Base-by-base conservation (phyloP, 1,140 invertebrate genomes). In the Tetramorium parvispinum region DNA sequence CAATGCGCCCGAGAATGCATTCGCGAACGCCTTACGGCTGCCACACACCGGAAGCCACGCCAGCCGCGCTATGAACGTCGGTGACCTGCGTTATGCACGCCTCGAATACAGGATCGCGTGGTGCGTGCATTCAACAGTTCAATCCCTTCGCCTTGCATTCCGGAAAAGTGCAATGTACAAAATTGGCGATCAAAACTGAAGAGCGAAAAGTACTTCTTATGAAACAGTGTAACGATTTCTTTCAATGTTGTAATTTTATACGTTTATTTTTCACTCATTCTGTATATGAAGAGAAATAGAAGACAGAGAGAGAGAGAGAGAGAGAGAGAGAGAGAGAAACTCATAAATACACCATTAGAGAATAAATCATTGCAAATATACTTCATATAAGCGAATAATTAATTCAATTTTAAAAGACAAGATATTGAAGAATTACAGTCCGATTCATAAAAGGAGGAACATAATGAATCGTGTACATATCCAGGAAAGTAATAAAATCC, bases 1-100 rank as follows among this genome's bases (percentile, higher is more conserved):
- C 79, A 83, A 83, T 83, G 79, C 55, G 79, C 68, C 21, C 68
- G 79, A 75, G 79, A 83, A 83, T 83, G 79, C 79, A 75, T 32
- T 83, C 51, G 68, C 79, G 18, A 75, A 83, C 79, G 79, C 79
- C 79, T 83, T 83, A 83, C 71, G 68, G 79, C 68, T 43, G 68
- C 79, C 79, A 55, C 79, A 83, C 79, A 83, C 68, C 79, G 79
- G 79, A 73, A 75, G 68, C 79, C 68, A 73, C 27, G 79, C n/a
- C 43, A 75, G 68, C 79, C 68, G 79, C 79, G 79, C 79, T 83
- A 83, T 83, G 79, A 83, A 83, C 68, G 79, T 53, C 40, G 79
- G 79, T 73, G 53, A 83, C 79, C 79, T 83, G 55, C 24, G 68
- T 75, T 83, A 83, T 83, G 79, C 68, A 53, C 66, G 51, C 66